Evolutionary conservation across 2,113 vertebrate genomes (phyloP), one percentile per base, ranked within the genome.

Genomic region (Nerophis ophidion): DNA sequence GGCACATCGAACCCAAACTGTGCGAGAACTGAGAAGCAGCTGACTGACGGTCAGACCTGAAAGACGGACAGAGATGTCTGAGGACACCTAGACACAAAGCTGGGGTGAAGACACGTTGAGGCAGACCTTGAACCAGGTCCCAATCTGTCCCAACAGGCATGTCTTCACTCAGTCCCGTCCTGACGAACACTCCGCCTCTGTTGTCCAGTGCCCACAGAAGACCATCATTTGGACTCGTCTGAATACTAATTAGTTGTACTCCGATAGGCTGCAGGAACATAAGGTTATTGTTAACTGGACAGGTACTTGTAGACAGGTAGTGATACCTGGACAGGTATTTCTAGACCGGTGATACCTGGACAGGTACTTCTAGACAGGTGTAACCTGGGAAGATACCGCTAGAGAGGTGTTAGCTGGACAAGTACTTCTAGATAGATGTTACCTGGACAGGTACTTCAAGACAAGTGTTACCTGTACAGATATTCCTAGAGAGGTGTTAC

Each of bases 141-240:
- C 97, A 99, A 75, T 89, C 88, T 0, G 92, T 95, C 48, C 97
- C 97, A n/a, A 98, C 92, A 0, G 97, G 96, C 95, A 98, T 98
- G 77, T 96, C 95, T 9, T 99, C 94, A 0, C 92, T 93, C 80
- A 98, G 92, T 38, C 95, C 96, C 0, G 86, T 77, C 17, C 96
- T 86, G 6, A 98, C 96, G 0, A 96, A 92, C 50, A 99, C 92
- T 1, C 90, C 92, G 61, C 91, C 92, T 65, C 92, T 89, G 91
- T 86, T 97, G 82, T 98, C 96, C 54, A 97, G 68, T 0, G 91
- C 93, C 97, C 97, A 99, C 53, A 99, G 88, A 76, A 94, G 93
- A 72, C 88, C 89, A 81, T 99, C 97, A 1, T 95, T 95, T 14
- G 94, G 91, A 83, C 93, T 94, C 8, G 91, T 94, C 64, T 93